Evolutionary conservation across 1,140 invertebrate species (phyloP).

Genomic region (Eriosoma lanigerum): DNA sequence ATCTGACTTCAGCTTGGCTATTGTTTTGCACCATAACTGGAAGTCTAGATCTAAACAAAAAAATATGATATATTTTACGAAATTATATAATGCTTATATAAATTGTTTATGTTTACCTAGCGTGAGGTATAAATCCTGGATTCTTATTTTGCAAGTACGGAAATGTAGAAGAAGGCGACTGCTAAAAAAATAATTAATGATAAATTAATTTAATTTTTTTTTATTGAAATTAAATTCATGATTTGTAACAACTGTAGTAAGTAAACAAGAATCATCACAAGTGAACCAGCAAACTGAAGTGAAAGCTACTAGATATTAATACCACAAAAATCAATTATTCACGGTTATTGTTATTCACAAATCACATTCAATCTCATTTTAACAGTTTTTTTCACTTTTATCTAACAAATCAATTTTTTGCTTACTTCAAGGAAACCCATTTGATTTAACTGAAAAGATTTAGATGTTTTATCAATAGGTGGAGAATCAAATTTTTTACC

Average conservation of each 20-base stretch:
- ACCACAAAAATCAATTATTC: slow-evolving; percentile 40
- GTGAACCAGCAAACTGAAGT: slow-evolving; percentile 38
- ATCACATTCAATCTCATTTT: slow-evolving; percentile 7
- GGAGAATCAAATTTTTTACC: neutral
- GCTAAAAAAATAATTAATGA: neutral
- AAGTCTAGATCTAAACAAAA: slow-evolving; percentile 37
- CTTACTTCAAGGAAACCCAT: slow-evolving; percentile 33
- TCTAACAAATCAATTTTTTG: neutral
- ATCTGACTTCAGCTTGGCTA: slow-evolving; percentile 9
- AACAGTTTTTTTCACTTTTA: slow-evolving; percentile 30
- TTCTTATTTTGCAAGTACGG: slow-evolving; percentile 30
- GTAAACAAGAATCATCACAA: slow-evolving; percentile 25
- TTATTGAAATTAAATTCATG: neutral
- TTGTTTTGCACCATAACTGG: slow-evolving; percentile 47
- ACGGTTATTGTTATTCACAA: slow-evolving; percentile 36
- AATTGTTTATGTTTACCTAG: slow-evolving; percentile 22
- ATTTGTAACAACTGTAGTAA: slow-evolving; percentile 9
- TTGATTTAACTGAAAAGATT: slow-evolving; percentile 11
- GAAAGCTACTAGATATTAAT: slow-evolving; percentile 21
- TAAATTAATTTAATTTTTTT: neutral
- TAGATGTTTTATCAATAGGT: slow-evolving; percentile 1
- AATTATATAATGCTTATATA: neutral
- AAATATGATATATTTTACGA: neutral
- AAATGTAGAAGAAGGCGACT: slow-evolving; percentile 4
- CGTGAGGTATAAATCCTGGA: slow-evolving; percentile 48